Base-by-base conservation (phyloP, 2,797 vertebrate genomes). In the Salmo trutta region DNA sequence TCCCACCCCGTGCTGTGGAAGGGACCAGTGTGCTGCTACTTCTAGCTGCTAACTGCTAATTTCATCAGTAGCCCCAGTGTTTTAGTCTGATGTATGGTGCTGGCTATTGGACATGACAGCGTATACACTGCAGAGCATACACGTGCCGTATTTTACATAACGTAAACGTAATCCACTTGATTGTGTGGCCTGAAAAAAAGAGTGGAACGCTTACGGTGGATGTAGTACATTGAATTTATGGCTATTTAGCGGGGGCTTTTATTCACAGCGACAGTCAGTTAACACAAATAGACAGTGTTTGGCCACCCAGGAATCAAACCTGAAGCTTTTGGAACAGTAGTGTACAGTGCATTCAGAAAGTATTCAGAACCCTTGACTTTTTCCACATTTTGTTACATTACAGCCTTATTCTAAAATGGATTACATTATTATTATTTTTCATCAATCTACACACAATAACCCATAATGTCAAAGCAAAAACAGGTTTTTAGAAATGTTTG, bases 41-140 rank as follows among this genome's bases (percentile, higher is more conserved):
- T 33, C 81, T 85, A 71, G 70, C 78, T 73, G 73, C 82, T 86
- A 80, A 81, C 86, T 90, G 89, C 89, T 92, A 91, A 93, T 93
- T 91, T 88, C 88, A 82, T 81, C 81, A 19, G 78, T 84, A 75
- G 83, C 86, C 81, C 79, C 86, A 62, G 74, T 12, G 62, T 86
- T 87, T 85, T 83, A 77, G 69, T 2, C 51, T 2, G 36, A 92
- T 91, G 89, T 91, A 91, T 92, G 81, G 82, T 76, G 68, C 80
- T 82, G 17, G 27, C 82, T 85, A 88, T 88, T 86, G 69, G 84
- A 79, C 79, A 77, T 81, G 88, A 79, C 89, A 82, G 78, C 3
- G 65, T 75, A 82, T 71, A 31, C 78, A 47, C 21, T 4, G 14
- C n/a, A 15, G 64, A 36, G 67, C 15, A 69, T 69, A 41, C 31